Conservation (phyloP, 1,140 invertebrate species). For the Neuroterus valhalla region DNA sequence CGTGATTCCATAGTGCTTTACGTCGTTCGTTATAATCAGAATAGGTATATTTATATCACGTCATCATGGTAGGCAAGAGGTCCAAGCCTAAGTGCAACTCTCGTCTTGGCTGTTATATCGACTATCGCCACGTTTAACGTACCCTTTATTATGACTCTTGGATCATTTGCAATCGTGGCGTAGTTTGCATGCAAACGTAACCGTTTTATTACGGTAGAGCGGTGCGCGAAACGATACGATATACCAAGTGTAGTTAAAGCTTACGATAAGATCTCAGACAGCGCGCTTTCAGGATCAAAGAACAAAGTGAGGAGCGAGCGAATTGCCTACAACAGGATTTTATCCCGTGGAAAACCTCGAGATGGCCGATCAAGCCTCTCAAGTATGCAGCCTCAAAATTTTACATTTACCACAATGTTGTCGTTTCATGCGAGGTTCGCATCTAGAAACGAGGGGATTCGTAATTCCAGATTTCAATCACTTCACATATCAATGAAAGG, state of each 20-base stretch:
- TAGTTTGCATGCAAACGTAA: slow-evolving; percentile 1
- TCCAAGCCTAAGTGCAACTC: slow-evolving; percentile 8
- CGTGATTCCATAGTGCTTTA: slow-evolving; percentile 13
- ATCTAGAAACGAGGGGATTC: neutral
- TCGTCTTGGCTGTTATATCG: neutral
- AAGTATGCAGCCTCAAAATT: slow-evolving; percentile 20
- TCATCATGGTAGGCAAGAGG: slow-evolving; percentile 15
- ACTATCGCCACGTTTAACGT: neutral
- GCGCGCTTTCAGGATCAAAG: slow-evolving; percentile 8
- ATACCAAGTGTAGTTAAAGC: slow-evolving; percentile 11
- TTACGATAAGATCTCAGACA: slow-evolving; percentile 10
- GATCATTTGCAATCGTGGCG: slow-evolving; percentile 4
- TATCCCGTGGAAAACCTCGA: neutral
- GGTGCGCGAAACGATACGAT: neutral
- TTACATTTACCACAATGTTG: slow-evolving; percentile 13
- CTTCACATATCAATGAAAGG: neutral
- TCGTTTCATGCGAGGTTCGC: slow-evolving; percentile 10
- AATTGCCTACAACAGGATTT: slow-evolving; percentile 9
- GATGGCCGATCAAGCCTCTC: slow-evolving; percentile 19
- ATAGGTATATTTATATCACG: slow-evolving; percentile 25
- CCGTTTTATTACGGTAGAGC: slow-evolving; percentile 9
- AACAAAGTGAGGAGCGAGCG: slow-evolving; percentile 23
- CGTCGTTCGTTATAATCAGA: slow-evolving; percentile 15
- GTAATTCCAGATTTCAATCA: slow-evolving; percentile 16
- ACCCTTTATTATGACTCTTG: neutral